phyloP scores from a whole-genome alignment of 2,888 invertebrate genomes.

The Galeruca laticollis region DNA sequence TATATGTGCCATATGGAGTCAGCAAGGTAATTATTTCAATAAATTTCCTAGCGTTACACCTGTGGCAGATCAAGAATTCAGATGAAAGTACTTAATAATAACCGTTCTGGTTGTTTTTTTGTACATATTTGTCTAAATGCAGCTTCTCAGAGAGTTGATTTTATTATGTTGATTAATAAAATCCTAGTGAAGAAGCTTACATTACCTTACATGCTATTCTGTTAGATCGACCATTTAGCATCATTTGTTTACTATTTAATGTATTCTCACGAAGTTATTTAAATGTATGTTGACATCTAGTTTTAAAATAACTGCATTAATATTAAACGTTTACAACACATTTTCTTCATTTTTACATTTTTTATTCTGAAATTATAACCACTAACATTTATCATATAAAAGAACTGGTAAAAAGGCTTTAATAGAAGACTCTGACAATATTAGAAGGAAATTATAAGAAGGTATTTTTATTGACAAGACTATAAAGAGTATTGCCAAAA shows the following conservation, averaged over 20 bases:
- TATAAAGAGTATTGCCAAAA: no score
- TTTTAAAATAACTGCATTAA: neutral
- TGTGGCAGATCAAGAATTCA: conserved; percentile 57
- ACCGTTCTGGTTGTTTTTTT: conserved; percentile 53
- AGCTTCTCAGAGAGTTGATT: conserved; percentile 59
- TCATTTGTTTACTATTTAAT: neutral
- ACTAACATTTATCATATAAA: no score
- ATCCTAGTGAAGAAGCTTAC: conserved; percentile 58
- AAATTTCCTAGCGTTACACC: conserved; percentile 60
- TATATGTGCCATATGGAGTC: conserved; percentile 59
- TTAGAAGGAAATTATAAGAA: no score
- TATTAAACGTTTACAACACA: no score
- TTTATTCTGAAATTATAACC: no score
- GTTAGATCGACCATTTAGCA: no score
- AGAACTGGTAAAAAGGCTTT: no score
- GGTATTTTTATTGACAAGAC: no score
- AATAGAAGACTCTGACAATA: no score
- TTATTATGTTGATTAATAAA: conserved; percentile 40
- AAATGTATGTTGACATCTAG: no score
- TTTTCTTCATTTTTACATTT: no score
- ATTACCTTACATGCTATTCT: conserved; percentile 20
- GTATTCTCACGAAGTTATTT: no score
- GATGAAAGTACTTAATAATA: conserved; percentile 41
- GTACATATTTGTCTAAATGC: conserved; percentile 40
- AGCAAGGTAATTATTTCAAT: conserved; percentile 55